Base-by-base conservation (phyloP, 2,113 vertebrate genomes). In the Nerophis lumbriciformis region DNA sequence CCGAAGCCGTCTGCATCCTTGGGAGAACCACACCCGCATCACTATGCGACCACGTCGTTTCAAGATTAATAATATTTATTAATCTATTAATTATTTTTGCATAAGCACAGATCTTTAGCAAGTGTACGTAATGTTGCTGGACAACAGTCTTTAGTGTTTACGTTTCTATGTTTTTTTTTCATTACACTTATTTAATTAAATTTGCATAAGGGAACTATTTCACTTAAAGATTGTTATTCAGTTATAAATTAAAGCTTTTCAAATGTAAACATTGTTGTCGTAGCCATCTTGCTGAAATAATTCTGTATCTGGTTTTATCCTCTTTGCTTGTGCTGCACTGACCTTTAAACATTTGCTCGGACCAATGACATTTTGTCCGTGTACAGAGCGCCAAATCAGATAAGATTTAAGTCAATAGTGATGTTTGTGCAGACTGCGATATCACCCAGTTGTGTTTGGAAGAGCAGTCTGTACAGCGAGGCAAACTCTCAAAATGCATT, bases 291-390 rank as follows among this genome's bases (percentile, higher is more conserved):
- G 42, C 42, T 21, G 53, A 47, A 45, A 55, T 47, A 39, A 58
- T 48, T 45, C 15, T n/a, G 45, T 45, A 53, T 13, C 35, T 57
- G 12, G n/a, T 35, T 60, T 42, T 14, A n/a, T 11, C 35, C 4
- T 44, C 61, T 50, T 35, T 66, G 58, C 21, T 61, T 62, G 37
- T 60, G 35, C 66, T 52, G 6, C 49, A 15, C 51, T 67, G 75
- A 64, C 60, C 56, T 52, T 54, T 15, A 65, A 45, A 12, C 56
- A 57, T 76, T 63, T 51, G 60, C 59, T 67, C 13, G 21, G 42
- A 12, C 39, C 59, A 52, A 39, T 39, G 59, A 44, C 61, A 64
- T 61, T 53, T 59, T 53, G 54, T 53, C 50, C 56, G 55, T 9
- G 48, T 52, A 9, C 67, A 37, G 54, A 55, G 56, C 53, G 19